Base-by-base conservation (phyloP, 2,797 vertebrate species). In the Enteromius viviparus region DNA sequence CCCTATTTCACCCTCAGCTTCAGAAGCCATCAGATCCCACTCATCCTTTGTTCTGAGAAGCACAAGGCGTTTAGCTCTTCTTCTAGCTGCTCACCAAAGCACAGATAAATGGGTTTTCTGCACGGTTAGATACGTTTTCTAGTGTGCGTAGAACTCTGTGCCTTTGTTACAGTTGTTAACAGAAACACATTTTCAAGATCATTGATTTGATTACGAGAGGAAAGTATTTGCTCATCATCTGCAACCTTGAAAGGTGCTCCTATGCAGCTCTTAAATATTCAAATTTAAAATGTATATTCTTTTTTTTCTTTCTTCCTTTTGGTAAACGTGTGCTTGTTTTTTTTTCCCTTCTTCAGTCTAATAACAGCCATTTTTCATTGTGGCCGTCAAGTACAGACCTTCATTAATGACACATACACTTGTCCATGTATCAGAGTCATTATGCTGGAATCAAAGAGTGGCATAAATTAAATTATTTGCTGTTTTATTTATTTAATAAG, bases 141-240 rank as follows among this genome's bases (percentile, higher is more conserved):
- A 70, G 58, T 45, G 60, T 55, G 40, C 5, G 21, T 51, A 42
- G 42, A 62, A 26, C 70, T 17, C 9, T 42, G 58, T 78, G 68
- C 32, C 77, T 75, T 84, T 80, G 55, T 68, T 68, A 45, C 66
- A 40, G 47, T 53, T 62, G 70, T 34, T 75, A 78, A 65, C 72
- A 45, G 65, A 87, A 83, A 77, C 80, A 55, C 29, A 62, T 81
- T 85, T 83, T 85, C 78, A n/a, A 86, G 75, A 85, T 84, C 68
- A 81, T 79, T 66, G 64, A 51, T 79, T 86, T 84, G 42, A 84
- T 86, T 76, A 53, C 49, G 65, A 78, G 53, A 64, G 60, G 19
- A 80, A 81, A 72, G 37, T 34, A 51, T 78, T 81, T 62, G 60
- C 64, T 55, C n/a, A n/a, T 75, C 68, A 81, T 64, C 78, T 80